Conservation (phyloP, 2,888 invertebrate genomes). For the Microchrysa polita region DNA sequence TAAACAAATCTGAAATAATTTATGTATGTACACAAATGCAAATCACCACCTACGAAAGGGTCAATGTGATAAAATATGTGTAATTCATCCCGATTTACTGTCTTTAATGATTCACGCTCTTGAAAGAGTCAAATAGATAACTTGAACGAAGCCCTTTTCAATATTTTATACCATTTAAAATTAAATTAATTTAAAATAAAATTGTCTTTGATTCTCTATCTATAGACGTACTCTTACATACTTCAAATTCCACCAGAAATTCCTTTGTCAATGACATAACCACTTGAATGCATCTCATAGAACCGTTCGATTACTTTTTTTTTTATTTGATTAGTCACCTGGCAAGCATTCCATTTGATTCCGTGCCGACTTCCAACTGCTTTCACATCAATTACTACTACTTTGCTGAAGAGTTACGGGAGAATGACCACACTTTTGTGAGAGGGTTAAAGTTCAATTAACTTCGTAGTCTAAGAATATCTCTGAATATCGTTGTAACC, state of each 20-base stretch:
- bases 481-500: not conserved
- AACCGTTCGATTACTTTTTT: not conserved
- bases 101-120: no score
- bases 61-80: no score
- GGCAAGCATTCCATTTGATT: not conserved
- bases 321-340: slow-evolving; percentile 8
- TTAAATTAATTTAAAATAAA: no score
- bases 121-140: no score
- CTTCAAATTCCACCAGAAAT: not conserved
- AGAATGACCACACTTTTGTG: not conserved
- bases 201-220: no score
- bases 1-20: no score
- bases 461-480: not conserved
- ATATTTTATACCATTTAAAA: no score
- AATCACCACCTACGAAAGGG: no score
- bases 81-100: no score
- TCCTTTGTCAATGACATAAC: slow-evolving; percentile 4
- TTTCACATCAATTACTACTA: not conserved
- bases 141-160: no score
- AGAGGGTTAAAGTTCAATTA: not conserved
- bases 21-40: no score
- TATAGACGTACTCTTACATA: not conserved
- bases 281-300: slow-evolving; percentile 9
- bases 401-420: no score
- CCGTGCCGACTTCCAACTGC: not conserved